These are phyloP conservation scores for Apis dorsata DNA, from an alignment of 1,140 invertebrate genomes.

Conservation along the genomic window DNA sequence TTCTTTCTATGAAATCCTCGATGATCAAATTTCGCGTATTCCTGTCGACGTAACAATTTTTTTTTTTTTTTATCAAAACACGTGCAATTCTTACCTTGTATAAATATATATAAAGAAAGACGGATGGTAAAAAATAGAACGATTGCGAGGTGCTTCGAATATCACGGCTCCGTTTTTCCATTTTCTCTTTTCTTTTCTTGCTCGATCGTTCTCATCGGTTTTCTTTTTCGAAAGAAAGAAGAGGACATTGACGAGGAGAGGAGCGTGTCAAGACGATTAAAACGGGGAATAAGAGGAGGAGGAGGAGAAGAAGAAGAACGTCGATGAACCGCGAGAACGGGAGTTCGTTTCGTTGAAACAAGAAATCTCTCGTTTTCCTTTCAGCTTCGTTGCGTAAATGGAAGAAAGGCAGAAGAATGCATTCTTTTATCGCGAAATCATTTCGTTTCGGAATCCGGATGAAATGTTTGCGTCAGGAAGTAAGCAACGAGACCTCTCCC, in stretches of 20 bases:
- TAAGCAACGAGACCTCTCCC: not conserved
- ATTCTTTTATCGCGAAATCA: not conserved
- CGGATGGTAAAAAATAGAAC: conserved; percentile 44
- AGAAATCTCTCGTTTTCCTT: too few relatives aligned
- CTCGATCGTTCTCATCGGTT: not conserved
- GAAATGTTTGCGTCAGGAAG: not conserved
- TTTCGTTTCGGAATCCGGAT: not conserved
- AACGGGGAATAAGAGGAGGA: not conserved
- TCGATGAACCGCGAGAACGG: not conserved
- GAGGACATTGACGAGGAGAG: not conserved
- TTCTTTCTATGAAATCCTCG: too few relatives aligned
- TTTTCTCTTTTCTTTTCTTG: not conserved
- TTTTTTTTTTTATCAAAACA: too few relatives aligned
- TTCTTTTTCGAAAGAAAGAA: not conserved
- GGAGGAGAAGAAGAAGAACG: not conserved
- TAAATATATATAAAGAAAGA: not conserved
- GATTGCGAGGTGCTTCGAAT: conserved; percentile 23
- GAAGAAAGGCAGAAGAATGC: not conserved
- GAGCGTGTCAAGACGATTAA: not conserved
- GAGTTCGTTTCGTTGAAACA: not conserved
- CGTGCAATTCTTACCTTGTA: too few relatives aligned
- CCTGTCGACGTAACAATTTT: too few relatives aligned
- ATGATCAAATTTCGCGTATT: too few relatives aligned
- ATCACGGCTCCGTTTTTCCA: conserved; percentile 11
- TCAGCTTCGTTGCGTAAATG: not conserved